phyloP scores from a whole-genome alignment of 2,888 invertebrate genomes.

The Ophioninae sp. region DNA sequence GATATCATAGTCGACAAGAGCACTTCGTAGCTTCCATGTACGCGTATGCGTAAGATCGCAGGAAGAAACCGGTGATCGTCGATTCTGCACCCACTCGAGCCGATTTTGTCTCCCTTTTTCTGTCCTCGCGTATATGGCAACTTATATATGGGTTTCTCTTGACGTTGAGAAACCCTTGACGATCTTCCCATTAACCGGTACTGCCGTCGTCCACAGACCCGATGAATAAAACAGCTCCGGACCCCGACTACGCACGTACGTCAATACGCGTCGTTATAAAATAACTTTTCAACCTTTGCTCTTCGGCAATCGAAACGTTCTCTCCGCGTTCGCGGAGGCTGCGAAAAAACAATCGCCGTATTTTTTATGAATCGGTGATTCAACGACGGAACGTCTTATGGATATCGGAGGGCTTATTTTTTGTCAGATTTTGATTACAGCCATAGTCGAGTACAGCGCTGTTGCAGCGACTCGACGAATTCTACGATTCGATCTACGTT shows the following conservation, averaged over 20 bases:
- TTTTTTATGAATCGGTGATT: neutral
- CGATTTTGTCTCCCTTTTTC: constrained; percentile 2
- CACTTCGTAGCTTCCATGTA: constrained; percentile 54
- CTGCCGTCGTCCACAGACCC: constrained; percentile 55
- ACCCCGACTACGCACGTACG: constrained; percentile 61
- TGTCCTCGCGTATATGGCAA: constrained; percentile 7
- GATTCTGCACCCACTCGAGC: constrained; percentile 51
- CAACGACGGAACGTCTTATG: neutral
- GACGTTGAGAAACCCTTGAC: constrained; percentile 49
- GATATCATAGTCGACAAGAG: constrained; percentile 40
- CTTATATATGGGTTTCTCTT: constrained; percentile 21
- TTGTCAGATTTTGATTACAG: no score
- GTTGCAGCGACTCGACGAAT: no score
- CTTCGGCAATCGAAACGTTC: constrained; percentile 57
- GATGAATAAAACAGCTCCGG: constrained; percentile 77
- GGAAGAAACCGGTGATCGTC: constrained; percentile 42
- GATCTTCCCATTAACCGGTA: constrained; percentile 16
- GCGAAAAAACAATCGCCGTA: no score
- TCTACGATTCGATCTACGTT: no score
- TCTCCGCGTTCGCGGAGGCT: neutral
- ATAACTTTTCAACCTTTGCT: constrained; percentile 66
- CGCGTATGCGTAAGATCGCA: constrained; percentile 22
- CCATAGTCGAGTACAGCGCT: no score
- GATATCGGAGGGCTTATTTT: no score
- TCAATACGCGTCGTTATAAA: constrained; percentile 72